Evolutionary conservation across 2,113 vertebrate species (phyloP).

Genomic region (Pterocles gutturalis): DNA sequence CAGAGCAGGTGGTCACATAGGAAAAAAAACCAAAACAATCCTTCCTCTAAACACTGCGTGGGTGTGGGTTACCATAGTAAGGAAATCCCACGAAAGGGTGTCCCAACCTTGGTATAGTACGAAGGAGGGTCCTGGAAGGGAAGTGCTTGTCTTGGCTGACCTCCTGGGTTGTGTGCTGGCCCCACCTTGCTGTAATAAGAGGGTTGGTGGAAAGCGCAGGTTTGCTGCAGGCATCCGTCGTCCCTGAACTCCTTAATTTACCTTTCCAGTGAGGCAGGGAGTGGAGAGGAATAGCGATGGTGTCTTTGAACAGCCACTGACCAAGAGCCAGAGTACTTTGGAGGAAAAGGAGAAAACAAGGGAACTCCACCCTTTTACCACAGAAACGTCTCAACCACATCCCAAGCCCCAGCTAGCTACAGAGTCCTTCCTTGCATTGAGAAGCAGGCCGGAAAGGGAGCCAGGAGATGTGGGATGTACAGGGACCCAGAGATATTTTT

Average conservation of each 20-base stretch:
- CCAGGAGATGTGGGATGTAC: conserved; percentile 1
- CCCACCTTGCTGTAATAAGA: conserved; percentile 7
- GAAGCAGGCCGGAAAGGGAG: background rate
- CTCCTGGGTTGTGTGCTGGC: background rate
- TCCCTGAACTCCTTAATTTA: background rate
- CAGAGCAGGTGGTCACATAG: background rate
- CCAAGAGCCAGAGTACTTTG: background rate
- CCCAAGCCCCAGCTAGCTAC: background rate
- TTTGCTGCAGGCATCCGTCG: background rate
- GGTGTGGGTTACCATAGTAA: background rate
- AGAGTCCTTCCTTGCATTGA: background rate
- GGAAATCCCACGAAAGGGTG: background rate
- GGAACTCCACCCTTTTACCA: conserved; percentile 41
- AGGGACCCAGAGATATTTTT: conserved; percentile 42
- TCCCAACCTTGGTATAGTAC: background rate
- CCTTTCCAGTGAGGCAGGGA: background rate
- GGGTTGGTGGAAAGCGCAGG: background rate
- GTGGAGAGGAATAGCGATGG: accelerated
- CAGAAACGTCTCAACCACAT: conserved; percentile 15
- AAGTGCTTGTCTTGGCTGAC: background rate
- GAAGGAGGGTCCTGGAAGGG: background rate
- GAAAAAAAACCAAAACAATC: background rate
- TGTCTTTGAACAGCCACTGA: background rate
- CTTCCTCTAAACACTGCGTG: background rate
- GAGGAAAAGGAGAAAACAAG: background rate